Percentiles rank a stretch among this genome's conserved stretches.
These are phyloP conservation scores for Melanaphis sacchari DNA, from an alignment of 1,140 invertebrate species.

Conservation along the genomic window DNA sequence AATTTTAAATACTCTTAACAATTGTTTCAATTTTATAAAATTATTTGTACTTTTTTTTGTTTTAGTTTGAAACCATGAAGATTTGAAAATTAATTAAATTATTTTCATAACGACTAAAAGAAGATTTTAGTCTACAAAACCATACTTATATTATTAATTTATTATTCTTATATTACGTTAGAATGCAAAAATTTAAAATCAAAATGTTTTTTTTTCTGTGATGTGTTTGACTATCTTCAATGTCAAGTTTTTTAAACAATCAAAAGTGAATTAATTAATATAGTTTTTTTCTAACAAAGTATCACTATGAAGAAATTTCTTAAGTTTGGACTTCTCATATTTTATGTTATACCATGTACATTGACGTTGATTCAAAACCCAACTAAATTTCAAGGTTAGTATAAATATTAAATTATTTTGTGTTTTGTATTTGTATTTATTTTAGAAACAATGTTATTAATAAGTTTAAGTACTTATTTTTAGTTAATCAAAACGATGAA, in stretches of 20 bases:
- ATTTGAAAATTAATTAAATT: background rate
- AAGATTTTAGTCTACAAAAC: background rate
- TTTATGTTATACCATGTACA: background rate
- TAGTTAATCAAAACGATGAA: background rate
- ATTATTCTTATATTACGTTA: background rate
- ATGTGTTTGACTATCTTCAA: background rate
- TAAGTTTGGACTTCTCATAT: background rate
- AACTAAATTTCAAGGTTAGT: constrained; percentile 29
- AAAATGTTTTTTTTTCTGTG: background rate
- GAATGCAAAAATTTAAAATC: background rate
- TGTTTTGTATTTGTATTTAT: background rate
- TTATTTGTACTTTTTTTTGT: background rate
- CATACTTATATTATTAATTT: background rate
- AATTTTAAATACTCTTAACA: background rate
- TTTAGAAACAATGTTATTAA: background rate
- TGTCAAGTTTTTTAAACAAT: background rate
- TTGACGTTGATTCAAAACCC: background rate
- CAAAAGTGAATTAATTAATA: background rate
- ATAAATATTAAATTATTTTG: background rate
- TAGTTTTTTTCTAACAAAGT: background rate
- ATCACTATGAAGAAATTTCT: background rate
- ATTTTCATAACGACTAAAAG: background rate
- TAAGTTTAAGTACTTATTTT: background rate
- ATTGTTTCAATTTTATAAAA: background rate
- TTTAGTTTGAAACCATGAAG: background rate